A percentile compares a stretch with the other conserved stretches of the same genome.
Evolutionary conservation across 2,888 invertebrate genomes (phyloP).

Genomic region (Pemphredon lugubris): DNA sequence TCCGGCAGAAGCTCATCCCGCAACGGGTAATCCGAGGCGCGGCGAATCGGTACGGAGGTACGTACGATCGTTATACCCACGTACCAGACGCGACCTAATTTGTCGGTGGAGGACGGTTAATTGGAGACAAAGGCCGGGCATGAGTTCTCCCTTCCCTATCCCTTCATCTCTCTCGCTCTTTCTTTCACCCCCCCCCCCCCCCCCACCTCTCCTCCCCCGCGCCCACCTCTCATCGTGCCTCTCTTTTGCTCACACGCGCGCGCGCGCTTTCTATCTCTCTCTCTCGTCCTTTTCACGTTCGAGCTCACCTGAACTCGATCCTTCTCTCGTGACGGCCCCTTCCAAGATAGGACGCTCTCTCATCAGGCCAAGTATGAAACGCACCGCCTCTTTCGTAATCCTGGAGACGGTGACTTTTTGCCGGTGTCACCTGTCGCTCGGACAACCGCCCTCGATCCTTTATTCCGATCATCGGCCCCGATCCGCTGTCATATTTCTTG

Average conservation of each 20-base stretch:
- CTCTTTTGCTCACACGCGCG: too few species aligned
- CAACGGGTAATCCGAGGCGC: slow-evolving; percentile 26
- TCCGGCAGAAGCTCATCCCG: slow-evolving; percentile 24
- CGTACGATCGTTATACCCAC: slow-evolving; percentile 53
- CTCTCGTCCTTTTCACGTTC: slow-evolving; percentile 28
- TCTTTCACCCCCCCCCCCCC: slow-evolving; percentile 20
- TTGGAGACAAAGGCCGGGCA: slow-evolving; percentile 67
- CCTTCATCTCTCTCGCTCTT: slow-evolving; percentile 4
- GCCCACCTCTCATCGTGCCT: too few species aligned
- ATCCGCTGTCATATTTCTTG: slow-evolving; percentile 77
- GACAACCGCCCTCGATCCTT: slow-evolving; percentile 68
- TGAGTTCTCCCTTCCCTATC: slow-evolving; percentile 19
- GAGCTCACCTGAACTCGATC: slow-evolving; percentile 29
- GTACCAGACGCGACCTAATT: slow-evolving; percentile 68
- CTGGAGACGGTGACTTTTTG: slow-evolving; percentile 71
- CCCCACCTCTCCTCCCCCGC: too few species aligned
- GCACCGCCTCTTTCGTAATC: slow-evolving; percentile 66
- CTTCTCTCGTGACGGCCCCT: slow-evolving; percentile 11
- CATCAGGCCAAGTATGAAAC: slow-evolving; percentile 60
- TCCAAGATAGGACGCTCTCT: slow-evolving; percentile 46
- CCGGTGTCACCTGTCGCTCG: slow-evolving; percentile 73
- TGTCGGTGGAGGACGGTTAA: slow-evolving; percentile 70
- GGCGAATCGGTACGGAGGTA: slow-evolving; percentile 22
- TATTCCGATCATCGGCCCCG: slow-evolving; percentile 71
- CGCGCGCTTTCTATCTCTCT: slow-evolving; percentile 29